Percentiles rank a stretch among this genome's conserved stretches.
These are phyloP conservation scores for Procavia capensis DNA, from an alignment of 2,113 vertebrate species.

Conservation along the genomic window DNA sequence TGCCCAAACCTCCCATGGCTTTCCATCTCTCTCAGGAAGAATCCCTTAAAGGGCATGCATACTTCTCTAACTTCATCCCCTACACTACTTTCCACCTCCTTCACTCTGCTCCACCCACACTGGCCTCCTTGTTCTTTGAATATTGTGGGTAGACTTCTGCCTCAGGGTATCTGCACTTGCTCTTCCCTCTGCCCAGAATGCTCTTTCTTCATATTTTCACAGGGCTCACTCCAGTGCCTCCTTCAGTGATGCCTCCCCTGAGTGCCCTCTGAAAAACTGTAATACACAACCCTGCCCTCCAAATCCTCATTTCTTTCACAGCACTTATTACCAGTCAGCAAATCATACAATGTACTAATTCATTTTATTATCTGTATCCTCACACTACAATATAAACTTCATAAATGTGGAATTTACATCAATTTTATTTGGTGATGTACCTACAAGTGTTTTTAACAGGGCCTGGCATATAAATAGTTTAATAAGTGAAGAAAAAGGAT, in stretches of 20 bases:
- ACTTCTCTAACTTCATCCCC: neutral
- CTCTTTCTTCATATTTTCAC: neutral
- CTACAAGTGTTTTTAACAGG: neutral
- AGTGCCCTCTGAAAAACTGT: neutral
- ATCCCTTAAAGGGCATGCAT: neutral
- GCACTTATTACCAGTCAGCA: neutral
- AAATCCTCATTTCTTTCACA: neutral
- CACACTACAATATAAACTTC: neutral
- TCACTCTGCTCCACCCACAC: neutral
- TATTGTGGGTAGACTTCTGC: neutral
- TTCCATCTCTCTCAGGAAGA: neutral
- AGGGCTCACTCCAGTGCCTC: neutral
- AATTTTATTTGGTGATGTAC: neutral
- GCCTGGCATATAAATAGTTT: neutral
- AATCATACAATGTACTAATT: neutral
- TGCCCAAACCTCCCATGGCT: neutral
- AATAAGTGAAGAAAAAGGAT: neutral
- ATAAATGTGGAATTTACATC: neutral
- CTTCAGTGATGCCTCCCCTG: neutral
- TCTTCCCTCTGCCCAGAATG: neutral
- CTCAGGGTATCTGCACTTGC: neutral
- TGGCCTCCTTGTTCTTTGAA: neutral
- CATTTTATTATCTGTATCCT: neutral
- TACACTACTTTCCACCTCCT: neutral
- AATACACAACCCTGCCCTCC: too few species aligned